Conservation (phyloP, 2,888 invertebrate species). For the Sepioteuthis lessoniana region DNA sequence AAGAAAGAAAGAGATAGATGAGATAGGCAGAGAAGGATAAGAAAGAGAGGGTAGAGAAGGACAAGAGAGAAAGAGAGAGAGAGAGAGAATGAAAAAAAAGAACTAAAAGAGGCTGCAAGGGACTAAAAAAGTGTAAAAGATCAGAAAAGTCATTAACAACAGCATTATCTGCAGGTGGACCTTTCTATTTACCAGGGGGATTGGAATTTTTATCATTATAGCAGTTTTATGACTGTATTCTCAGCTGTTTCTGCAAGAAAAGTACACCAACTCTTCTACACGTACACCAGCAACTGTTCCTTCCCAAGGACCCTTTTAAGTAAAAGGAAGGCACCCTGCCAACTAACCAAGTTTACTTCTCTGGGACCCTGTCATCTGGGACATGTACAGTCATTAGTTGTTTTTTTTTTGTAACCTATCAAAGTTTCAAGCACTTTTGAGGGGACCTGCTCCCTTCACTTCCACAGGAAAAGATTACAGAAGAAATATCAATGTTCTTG, state of each 20-base stretch:
- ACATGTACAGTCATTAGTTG: not conserved
- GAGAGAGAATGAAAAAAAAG: not conserved
- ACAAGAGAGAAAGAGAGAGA: not conserved
- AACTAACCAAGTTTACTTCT: not conserved
- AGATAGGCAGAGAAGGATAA: too few species aligned
- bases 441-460: not conserved
- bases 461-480: not conserved
- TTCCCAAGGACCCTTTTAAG: not conserved
- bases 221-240: not conserved
- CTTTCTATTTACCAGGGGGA: not conserved
- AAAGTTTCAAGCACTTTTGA: not conserved
- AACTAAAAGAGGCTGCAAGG: not conserved
- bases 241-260: not conserved
- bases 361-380: not conserved
- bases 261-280: not conserved
- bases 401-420: not conserved
- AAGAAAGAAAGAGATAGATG: not conserved
- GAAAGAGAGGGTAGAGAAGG: too few species aligned
- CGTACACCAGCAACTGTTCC: not conserved
- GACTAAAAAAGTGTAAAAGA: too few species aligned
- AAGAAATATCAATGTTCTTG: not conserved
- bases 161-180: not conserved
- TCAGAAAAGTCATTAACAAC: too few species aligned
- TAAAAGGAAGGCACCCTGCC: not conserved
- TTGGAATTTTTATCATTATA: not conserved